Evolutionary conservation across 1,140 invertebrate species (phyloP).

Genomic region (Kradibia gibbosae): DNA sequence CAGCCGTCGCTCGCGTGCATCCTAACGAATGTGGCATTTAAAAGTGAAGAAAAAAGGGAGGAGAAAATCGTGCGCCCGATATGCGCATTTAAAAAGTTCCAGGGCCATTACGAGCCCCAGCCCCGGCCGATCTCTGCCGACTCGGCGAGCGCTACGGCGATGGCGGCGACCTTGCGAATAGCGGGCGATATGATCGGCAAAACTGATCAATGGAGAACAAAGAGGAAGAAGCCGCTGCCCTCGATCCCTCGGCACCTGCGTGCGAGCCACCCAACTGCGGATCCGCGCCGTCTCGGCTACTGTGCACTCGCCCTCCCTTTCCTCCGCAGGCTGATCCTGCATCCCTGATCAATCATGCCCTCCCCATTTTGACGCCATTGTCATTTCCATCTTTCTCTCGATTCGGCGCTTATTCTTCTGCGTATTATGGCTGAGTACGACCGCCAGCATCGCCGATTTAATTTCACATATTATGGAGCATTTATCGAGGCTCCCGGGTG

Average conservation of each 20-base stretch:
- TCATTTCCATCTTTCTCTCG: no score
- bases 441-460: no score
- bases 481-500: no score
- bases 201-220: not conserved
- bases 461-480: no score
- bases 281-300: slow-evolving; percentile 18
- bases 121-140: not conserved
- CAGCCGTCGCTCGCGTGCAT: not conserved
- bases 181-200: slow-evolving; percentile 33
- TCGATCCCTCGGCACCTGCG: not conserved
- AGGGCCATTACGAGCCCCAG: not conserved
- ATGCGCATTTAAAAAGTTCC: slow-evolving; percentile 4
- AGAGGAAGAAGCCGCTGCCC: not conserved
- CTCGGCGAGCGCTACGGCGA: not conserved
- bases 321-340: not conserved
- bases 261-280: not conserved
- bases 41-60: not conserved
- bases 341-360: no score
- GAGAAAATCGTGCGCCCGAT: not conserved
- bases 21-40: not conserved
- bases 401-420: not conserved
- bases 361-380: no score
- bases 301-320: slow-evolving; percentile 42
- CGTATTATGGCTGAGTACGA: no score
- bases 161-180: slow-evolving; percentile 33